phyloP scores from a whole-genome alignment of 2,113 vertebrate genomes.

The Cercopithecus mona region DNA sequence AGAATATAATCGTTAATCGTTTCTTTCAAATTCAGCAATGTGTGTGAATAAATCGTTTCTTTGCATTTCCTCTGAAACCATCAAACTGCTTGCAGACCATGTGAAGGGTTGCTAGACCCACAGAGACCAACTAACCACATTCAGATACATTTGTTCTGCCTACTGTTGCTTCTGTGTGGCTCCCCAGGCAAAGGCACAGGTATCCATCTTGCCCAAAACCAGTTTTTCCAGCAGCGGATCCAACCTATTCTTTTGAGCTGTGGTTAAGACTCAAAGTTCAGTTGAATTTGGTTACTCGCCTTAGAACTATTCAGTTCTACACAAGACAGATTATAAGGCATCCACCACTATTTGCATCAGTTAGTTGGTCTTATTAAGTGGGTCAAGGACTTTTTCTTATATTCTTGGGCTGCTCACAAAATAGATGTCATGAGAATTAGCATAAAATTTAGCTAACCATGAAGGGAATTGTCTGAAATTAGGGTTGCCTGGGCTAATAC shows the following conservation, averaged over 20 bases:
- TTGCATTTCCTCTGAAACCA: constrained; percentile 24
- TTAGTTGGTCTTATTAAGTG: constrained; percentile 44
- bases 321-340: background rate
- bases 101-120: background rate
- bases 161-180: fast-evolving
- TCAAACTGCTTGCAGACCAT: background rate
- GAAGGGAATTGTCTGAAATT: constrained; percentile 58
- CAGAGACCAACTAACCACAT: background rate
- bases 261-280: background rate
- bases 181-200: background rate
- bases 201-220: background rate
- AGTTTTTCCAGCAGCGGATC: background rate
- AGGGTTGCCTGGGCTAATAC: constrained; percentile 61
- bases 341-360: background rate
- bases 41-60: constrained; percentile 14
- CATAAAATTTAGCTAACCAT: constrained; percentile 57
- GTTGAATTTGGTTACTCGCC: background rate
- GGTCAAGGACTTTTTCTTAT: constrained; percentile 61
- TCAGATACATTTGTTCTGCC: background rate
- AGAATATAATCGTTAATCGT: background rate
- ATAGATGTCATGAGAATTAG: constrained; percentile 49
- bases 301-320: background rate
- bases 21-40: background rate
- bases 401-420: constrained; percentile 52
- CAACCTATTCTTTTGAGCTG: background rate